Conservation (phyloP, 2,888 invertebrate species). For the Trachelus iudaicus region DNA sequence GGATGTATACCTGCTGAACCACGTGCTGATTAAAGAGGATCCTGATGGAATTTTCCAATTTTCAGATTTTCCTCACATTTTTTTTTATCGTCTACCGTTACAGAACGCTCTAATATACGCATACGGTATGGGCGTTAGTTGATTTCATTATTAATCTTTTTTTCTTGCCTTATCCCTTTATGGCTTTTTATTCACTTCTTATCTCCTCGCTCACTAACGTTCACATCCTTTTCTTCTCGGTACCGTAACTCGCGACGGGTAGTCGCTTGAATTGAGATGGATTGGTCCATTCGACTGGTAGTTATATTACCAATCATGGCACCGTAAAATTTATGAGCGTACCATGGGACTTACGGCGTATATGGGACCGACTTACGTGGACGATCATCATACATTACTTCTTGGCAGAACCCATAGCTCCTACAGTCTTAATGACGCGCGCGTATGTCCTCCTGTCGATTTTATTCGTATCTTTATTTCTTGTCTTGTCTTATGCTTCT, state of each 20-base stretch:
- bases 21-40: neutral
- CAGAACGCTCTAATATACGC: neutral
- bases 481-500: neutral
- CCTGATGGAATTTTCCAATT: neutral
- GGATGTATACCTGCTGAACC: neutral
- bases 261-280: conserved; percentile 34
- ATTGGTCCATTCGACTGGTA: conserved; percentile 26
- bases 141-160: neutral
- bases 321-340: conserved; percentile 35
- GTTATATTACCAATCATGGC: conserved; percentile 35
- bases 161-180: neutral
- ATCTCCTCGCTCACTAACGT: neutral
- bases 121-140: neutral
- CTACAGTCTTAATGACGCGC: conserved; percentile 6
- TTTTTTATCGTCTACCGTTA: neutral
- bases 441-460: neutral
- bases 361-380: neutral
- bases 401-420: neutral
- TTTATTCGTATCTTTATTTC: neutral
- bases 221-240: neutral
- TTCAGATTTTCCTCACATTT: neutral
- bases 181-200: neutral
- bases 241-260: conserved; percentile 1
- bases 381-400: conserved; percentile 4
- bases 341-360: conserved; percentile 6